A percentile compares a stretch with the other conserved stretches of the same genome.
These are phyloP conservation scores for Neosilurus hyrtlii DNA, from an alignment of 2,797 vertebrate species.

Conservation along the genomic window DNA sequence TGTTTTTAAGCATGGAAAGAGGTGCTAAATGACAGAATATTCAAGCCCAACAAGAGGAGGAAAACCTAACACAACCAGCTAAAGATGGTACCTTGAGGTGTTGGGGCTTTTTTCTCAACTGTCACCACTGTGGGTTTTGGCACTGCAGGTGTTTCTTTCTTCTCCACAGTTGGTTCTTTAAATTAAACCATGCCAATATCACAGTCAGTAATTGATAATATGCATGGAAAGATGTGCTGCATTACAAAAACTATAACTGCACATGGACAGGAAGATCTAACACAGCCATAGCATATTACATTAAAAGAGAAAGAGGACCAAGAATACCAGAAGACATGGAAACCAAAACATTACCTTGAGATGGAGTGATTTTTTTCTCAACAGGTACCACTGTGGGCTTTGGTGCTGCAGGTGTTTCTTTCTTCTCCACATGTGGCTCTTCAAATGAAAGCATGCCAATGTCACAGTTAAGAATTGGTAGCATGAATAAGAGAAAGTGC, in stretches of 20 bases:
- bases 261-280: too few relatives aligned
- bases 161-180: conserved; percentile 64
- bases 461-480: conserved; percentile 9
- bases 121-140: conserved; percentile 49
- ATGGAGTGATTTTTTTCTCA: conserved; percentile 70
- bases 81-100: too few relatives aligned
- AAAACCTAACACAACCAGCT: too few relatives aligned
- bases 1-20: too few relatives aligned
- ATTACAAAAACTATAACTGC: too few relatives aligned
- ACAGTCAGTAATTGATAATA: neutral
- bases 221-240: too few relatives aligned
- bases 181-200: too few relatives aligned
- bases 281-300: too few relatives aligned
- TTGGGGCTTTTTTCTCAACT: conserved; percentile 54
- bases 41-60: too few relatives aligned
- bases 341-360: conserved; percentile 76
- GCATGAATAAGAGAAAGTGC: neutral
- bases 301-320: too few relatives aligned
- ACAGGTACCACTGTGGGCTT: conserved; percentile 43
- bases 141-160: conserved; percentile 50
- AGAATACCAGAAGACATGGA: neutral
- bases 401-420: conserved; percentile 52
- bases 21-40: too few relatives aligned
- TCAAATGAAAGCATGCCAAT: conserved; percentile 59
- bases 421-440: conserved; percentile 64